A percentile compares a stretch with the other conserved stretches of the same genome.
These are phyloP conservation scores for Cantharis flavilabris DNA, from an alignment of 2,888 invertebrate genomes.

Conservation along the genomic window DNA sequence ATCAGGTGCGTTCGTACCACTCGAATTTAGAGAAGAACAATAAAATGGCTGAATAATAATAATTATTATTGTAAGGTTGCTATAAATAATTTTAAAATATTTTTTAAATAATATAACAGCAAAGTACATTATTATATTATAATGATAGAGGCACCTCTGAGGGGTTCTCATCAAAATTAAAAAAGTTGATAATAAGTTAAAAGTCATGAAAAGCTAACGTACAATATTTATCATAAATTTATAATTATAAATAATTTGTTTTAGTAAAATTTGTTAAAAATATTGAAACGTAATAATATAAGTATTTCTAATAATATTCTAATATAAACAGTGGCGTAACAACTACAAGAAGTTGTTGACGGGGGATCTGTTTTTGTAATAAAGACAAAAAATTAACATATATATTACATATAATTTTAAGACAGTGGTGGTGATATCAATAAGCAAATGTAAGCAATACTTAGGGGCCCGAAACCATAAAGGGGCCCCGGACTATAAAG, in stretches of 20 bases:
- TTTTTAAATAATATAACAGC: not conserved
- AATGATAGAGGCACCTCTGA: not conserved
- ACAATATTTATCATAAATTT: not conserved
- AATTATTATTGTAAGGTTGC: too few species aligned
- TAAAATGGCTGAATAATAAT: not conserved
- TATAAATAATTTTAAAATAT: not conserved
- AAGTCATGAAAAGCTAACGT: not conserved
- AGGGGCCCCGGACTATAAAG: too few species aligned
- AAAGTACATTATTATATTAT: not conserved
- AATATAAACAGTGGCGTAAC: too few species aligned
- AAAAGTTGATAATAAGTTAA: not conserved
- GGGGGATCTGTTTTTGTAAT: too few species aligned
- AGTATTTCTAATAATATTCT: too few species aligned
- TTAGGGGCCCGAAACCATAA: too few species aligned
- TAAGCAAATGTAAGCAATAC: too few species aligned
- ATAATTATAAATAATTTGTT: not conserved
- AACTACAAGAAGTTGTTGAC: too few species aligned
- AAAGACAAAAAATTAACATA: too few species aligned
- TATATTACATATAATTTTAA: too few species aligned
- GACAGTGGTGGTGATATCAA: too few species aligned
- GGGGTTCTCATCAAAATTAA: not conserved
- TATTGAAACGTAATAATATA: not conserved
- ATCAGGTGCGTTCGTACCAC: too few species aligned
- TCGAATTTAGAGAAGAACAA: not conserved
- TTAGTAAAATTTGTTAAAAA: not conserved